Base-by-base conservation (phyloP, 2,797 vertebrate genomes). In the Ficedula albicollis region DNA sequence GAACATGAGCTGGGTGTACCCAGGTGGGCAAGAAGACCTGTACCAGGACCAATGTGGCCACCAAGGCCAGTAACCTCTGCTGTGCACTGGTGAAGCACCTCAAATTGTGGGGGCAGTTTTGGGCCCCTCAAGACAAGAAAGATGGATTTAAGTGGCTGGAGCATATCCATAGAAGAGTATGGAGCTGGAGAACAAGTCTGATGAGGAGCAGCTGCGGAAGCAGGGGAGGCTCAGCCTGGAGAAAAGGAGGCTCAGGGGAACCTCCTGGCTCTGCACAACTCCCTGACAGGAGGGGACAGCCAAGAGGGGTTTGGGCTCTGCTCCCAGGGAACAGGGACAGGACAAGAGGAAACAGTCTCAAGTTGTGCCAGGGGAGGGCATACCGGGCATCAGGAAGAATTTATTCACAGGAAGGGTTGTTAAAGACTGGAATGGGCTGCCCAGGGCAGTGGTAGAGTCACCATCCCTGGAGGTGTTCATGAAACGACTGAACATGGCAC, bases 271-370 rank as follows among this genome's bases (percentile, higher is more conserved):
- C 51, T 29, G 1, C 23, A 25, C 15, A 60, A n/a, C 19, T 46
- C 46, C 38, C 23, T 52, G n/a, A 17, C 25, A 29, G n/a, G 46
- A 77, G 5, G 9, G 3, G 11, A 4, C 29, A 54, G 54, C 1
- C 8, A 1, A n/a, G 10, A 11, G 3, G 9, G 5, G 18, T 7
- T 14, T 1, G 2, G 49, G 13, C 22, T 49, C 51, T 58, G 15
- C 44, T 25, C 15, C 23, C 43, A 58, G 19, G 36, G 5, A 79
- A 12, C 44, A 64, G 44, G 59, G 25, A 58, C 22, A 41, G 49
- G 36, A 64, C 6, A 23, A 64, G 36, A 20, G 15, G 26, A 23
- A 87, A 72, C 59, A 25, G 36, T 19, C 44, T 38, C 19, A 43
- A 12, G 51, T 1, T 58, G 52, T 30, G n/a, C 20, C 44, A 51